These are phyloP conservation scores for Melanotaenia duboulayi DNA, from an alignment of 2,113 vertebrate species.

Conservation along the genomic window DNA sequence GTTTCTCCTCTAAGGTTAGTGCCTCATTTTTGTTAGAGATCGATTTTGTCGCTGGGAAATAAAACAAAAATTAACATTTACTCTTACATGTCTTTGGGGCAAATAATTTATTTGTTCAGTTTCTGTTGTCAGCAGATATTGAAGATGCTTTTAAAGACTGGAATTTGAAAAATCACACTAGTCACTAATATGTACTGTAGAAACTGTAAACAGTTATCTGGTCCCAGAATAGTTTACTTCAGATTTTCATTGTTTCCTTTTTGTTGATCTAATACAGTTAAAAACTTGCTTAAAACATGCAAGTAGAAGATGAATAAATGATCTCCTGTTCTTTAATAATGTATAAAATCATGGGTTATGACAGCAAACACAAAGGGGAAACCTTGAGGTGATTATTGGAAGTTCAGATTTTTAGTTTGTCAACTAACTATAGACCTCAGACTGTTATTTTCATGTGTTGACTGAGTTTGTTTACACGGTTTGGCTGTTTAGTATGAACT, in stretches of 20 bases:
- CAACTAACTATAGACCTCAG: too few species aligned
- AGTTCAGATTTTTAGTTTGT: too few species aligned
- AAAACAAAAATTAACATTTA: conserved; percentile 3
- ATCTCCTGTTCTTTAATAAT: too few species aligned
- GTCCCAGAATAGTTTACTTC: not conserved
- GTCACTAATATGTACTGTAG: conserved; percentile 1
- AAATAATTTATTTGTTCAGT: conserved; percentile 22
- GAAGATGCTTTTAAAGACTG: conserved; percentile 2
- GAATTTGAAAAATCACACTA: not conserved
- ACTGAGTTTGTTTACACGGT: too few species aligned
- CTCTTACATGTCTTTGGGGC: conserved; percentile 40
- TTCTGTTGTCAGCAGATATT: conserved; percentile 9
- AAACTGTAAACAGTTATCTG: not conserved
- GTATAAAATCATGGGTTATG: too few species aligned
- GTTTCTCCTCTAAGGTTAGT: conserved; percentile 30
- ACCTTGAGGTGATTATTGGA: too few species aligned
- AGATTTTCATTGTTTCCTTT: not conserved
- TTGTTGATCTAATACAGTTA: not conserved
- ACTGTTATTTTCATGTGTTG: too few species aligned
- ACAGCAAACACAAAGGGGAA: too few species aligned
- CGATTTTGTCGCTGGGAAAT: conserved; percentile 7
- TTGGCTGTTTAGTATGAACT: too few species aligned
- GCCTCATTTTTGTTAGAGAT: conserved; percentile 32
- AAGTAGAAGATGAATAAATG: not conserved
- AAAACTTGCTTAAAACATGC: not conserved